phyloP scores from a whole-genome alignment of 2,113 vertebrate genomes.

The Ailurus styani region DNA sequence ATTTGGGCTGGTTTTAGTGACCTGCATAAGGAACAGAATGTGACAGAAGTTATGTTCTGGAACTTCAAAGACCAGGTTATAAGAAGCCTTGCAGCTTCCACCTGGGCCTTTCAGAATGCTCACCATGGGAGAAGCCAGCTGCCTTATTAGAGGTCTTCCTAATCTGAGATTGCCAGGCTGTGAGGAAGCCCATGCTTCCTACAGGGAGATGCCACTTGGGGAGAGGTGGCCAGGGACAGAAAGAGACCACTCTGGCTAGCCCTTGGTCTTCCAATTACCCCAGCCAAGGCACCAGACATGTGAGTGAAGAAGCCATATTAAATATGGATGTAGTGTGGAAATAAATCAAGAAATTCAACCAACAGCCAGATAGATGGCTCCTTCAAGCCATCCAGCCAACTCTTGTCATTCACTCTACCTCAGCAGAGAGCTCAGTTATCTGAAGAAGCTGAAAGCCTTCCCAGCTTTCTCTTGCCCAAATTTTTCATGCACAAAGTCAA shows the following conservation, averaged over 20 bases:
- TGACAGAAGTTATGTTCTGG: neutral
- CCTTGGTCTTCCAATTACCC: neutral
- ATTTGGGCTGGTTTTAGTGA: neutral
- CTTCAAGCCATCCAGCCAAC: neutral
- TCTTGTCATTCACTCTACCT: neutral
- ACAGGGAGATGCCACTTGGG: neutral
- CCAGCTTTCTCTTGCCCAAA: neutral
- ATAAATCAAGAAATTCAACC: neutral
- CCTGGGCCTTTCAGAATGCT: neutral
- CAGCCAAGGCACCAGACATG: neutral
- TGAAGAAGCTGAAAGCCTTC: neutral
- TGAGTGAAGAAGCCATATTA: neutral
- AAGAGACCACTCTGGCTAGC: rapidly evolving
- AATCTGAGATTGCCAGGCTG: neutral
- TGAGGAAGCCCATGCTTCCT: neutral
- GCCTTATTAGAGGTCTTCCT: neutral
- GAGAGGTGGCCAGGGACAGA: neutral
- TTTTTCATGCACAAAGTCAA: neutral
- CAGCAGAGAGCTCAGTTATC: neutral
- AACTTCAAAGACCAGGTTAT: neutral
- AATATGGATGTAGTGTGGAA: neutral
- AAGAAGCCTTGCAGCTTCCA: neutral
- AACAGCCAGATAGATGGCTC: neutral
- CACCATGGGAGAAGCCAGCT: neutral
- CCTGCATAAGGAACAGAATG: neutral